Conservation (phyloP, 1,140 invertebrate species). For the Antheraea pernyi region DNA sequence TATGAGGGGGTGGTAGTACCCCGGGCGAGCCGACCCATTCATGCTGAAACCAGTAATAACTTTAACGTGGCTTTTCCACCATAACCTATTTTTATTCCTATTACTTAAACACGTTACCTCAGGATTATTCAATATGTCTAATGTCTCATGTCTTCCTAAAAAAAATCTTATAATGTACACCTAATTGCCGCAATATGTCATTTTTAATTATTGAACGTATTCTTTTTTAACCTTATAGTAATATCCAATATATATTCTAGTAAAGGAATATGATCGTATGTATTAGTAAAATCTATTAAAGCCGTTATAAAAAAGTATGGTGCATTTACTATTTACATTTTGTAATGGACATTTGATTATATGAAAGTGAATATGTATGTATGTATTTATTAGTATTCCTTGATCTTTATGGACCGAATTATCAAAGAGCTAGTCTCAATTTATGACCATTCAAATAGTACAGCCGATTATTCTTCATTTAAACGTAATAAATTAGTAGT, state of each 20-base stretch:
- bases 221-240: no score
- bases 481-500: not conserved
- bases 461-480: not conserved
- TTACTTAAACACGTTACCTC: no score
- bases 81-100: no score
- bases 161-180: not conserved
- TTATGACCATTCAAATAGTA: constrained; percentile 8
- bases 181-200: no score
- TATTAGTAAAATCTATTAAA: constrained; percentile 17
- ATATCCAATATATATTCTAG: constrained; percentile 36
- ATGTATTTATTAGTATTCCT: not conserved
- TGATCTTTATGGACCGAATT: constrained; percentile 42
- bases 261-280: constrained; percentile 67
- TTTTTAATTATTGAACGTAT: no score
- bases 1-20: no score
- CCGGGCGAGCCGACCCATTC: no score
- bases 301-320: constrained; percentile 17
- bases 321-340: not conserved
- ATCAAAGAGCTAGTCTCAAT: constrained; percentile 76
- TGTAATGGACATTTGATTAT: not conserved
- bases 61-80: no score
- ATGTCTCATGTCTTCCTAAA: no score
- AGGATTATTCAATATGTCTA: no score
- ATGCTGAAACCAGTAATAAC: no score
- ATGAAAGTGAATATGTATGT: not conserved